Percentiles rank a stretch among this genome's conserved stretches.
These are phyloP conservation scores for Pristiophorus japonicus DNA, from an alignment of 2,113 vertebrate genomes.

Conservation along the genomic window DNA sequence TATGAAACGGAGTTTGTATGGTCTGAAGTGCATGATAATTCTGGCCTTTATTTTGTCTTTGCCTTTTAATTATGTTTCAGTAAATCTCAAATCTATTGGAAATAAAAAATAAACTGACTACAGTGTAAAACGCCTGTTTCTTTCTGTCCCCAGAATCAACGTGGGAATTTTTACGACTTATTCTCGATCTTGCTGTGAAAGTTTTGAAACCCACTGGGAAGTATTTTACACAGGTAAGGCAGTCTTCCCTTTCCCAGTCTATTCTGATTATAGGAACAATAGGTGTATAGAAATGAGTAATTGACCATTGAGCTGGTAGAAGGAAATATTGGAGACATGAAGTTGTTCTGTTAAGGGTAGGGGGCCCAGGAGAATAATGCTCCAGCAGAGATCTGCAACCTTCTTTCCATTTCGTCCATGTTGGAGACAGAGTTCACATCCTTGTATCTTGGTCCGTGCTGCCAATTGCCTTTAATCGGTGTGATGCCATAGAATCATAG, in stretches of 20 bases:
- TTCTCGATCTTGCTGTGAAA: conserved; percentile 94
- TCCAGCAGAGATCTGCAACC: too few species aligned
- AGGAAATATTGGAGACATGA: neutral
- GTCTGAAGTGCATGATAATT: neutral
- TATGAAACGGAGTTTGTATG: neutral
- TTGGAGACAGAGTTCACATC: too few species aligned
- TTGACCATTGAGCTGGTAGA: neutral
- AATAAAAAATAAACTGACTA: neutral
- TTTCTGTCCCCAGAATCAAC: conserved; percentile 73
- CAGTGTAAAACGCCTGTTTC: neutral
- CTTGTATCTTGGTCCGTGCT: too few species aligned
- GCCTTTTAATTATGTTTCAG: neutral
- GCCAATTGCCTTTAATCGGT: too few species aligned
- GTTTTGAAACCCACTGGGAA: conserved; percentile 87
- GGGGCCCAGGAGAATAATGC: too few species aligned
- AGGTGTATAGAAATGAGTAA: neutral
- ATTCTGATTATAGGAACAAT: neutral
- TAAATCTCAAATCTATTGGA: neutral
- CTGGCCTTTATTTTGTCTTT: neutral
- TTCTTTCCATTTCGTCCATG: too few species aligned
- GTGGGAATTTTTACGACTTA: conserved; percentile 93
- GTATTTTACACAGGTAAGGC: conserved; percentile 88
- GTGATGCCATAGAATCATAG: too few species aligned
- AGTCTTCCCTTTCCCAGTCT: neutral
- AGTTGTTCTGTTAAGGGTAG: neutral